Evolutionary conservation across 2,888 invertebrate species (phyloP), one percentile per base, ranked within the genome.

Genomic region (Altica lythri): DNA sequence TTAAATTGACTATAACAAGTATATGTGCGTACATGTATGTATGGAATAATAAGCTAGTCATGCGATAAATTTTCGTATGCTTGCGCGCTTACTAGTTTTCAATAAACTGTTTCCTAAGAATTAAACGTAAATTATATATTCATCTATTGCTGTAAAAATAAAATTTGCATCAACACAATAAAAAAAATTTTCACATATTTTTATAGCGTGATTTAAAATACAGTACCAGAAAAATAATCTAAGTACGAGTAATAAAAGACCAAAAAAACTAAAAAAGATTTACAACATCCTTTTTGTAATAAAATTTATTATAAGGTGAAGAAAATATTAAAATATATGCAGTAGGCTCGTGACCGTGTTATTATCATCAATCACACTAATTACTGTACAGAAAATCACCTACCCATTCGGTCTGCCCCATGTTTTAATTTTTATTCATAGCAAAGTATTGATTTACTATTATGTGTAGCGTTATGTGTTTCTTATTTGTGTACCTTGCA

Each of bases 401-500:
- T 53, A 53, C 40, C 48, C 19, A 49, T 49, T 49, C 48, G 48
- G 18, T 49, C 40, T 32, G 32, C 40, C 48, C 38, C 22, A 13
- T 40, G 34, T 49, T 37, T 43, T 46, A 53, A 59, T 46, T 59
- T 59, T 56, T 61, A 62, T 60, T 64, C 61, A 56, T 58, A 46
- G 52, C 42, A n/a, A 40, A 45, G 42, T 64, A 62, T 62, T 55
- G 62, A 61, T 62, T 59, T 55, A 56, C 53, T 51, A 44, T 57
- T 49, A 53, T 40, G 30, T 43, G 56, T 55, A 52, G 50, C 55
- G 43, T 55, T 60, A 51, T 53, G 44, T 57, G 42, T 47, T 50
- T 49, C 51, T 54, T 51, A 51, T 57, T 58, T 53, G 53, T 55
- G 56, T 56, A 61, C 56, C 54, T 60, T 59, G 61, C 63, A 61